Evolutionary conservation across 2,888 invertebrate genomes (phyloP).

Genomic region (Nephrotoma flavescens): DNA sequence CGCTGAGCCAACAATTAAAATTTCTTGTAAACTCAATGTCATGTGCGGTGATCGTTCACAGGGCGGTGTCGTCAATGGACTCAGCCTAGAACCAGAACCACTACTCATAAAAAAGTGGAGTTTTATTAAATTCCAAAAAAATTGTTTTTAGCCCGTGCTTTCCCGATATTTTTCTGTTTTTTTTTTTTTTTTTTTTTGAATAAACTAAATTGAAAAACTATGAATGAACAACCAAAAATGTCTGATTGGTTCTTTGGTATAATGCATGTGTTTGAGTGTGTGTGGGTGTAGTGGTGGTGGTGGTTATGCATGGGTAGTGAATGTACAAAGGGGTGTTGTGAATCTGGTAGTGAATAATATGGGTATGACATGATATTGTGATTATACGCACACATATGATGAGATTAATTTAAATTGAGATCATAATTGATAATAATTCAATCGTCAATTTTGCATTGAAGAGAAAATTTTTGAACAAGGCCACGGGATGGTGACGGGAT

Average conservation of each 20-base stretch:
- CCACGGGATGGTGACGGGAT: neutral
- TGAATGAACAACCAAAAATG: neutral
- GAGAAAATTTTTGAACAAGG: neutral
- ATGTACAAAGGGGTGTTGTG: slow-evolving; percentile 12
- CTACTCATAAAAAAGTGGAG: slow-evolving; percentile 16
- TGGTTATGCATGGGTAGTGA: slow-evolving; percentile 5
- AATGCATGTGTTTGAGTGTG: slow-evolving; percentile 10
- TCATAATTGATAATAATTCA: neutral
- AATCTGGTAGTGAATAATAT: slow-evolving; percentile 8
- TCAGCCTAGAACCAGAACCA: slow-evolving; percentile 49
- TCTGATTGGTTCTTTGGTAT: neutral
- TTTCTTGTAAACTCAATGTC: slow-evolving; percentile 82
- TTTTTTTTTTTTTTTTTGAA: neutral
- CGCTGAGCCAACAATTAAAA: slow-evolving; percentile 84
- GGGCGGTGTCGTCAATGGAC: slow-evolving; percentile 69
- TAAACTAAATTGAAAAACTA: neutral
- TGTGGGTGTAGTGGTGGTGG: slow-evolving; percentile 22
- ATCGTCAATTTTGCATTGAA: neutral
- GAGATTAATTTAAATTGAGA: neutral
- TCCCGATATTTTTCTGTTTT: slow-evolving; percentile 16
- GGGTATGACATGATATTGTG: slow-evolving; percentile 1
- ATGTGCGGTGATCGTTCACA: slow-evolving; percentile 76
- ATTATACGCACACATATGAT: neutral
- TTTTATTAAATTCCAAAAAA: slow-evolving; percentile 24
- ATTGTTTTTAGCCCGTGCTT: slow-evolving; percentile 33